phyloP scores from a whole-genome alignment of 2,113 vertebrate species.

The Pterocles gutturalis region DNA sequence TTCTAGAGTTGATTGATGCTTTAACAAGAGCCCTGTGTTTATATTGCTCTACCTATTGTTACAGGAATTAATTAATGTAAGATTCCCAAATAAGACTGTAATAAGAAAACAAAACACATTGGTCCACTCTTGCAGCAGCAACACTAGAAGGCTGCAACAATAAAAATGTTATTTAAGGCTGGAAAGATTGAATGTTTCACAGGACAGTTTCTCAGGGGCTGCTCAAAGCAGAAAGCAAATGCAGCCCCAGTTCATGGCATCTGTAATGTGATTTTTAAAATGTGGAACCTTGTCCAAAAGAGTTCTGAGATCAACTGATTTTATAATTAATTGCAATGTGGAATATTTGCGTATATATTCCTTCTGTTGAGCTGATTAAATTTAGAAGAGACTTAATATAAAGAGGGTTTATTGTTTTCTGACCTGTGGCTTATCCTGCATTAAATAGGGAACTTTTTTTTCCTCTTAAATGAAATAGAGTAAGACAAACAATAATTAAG shows the following conservation, averaged over 20 bases:
- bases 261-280: neutral
- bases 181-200: neutral
- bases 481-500: neutral
- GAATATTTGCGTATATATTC: neutral
- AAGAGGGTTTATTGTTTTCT: neutral
- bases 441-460: neutral
- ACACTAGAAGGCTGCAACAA: neutral
- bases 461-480: neutral
- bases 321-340: neutral
- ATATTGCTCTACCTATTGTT: neutral
- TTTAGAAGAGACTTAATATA: neutral
- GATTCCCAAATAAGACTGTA: neutral
- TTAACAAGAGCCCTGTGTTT: neutral
- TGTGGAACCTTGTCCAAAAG: neutral
- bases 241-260: neutral
- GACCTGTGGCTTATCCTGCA: neutral
- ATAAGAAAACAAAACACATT: neutral
- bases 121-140: neutral
- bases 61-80: neutral
- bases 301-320: neutral
- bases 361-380: neutral
- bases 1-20: neutral
- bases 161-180: neutral
- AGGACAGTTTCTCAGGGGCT: neutral
- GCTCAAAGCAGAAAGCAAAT: neutral